Evolutionary conservation across 2,113 vertebrate species (phyloP).

Genomic region (Cichladusa arquata): DNA sequence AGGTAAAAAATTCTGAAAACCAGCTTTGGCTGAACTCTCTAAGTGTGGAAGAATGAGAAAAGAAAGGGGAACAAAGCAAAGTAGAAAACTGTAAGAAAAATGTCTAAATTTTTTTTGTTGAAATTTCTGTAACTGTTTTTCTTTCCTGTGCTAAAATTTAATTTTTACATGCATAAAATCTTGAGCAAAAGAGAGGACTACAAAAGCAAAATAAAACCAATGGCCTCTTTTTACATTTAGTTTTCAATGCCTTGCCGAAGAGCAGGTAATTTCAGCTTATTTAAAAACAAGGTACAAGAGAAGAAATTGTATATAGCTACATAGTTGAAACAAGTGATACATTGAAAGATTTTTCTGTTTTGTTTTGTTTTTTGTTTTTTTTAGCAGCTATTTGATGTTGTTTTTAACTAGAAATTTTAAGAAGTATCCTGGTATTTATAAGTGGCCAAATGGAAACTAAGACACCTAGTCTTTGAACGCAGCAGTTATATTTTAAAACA

Average conservation of each 20-base stretch:
- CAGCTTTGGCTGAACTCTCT: background rate
- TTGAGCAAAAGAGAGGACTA: background rate
- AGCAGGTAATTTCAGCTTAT: background rate
- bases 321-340: background rate
- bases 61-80: background rate
- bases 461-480: background rate
- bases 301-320: background rate
- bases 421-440: background rate
- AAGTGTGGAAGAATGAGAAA: background rate
- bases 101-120: background rate
- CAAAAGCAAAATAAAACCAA: background rate
- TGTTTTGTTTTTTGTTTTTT: background rate
- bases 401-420: background rate
- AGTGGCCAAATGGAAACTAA: background rate
- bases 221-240: background rate
- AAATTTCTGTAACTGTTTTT: background rate
- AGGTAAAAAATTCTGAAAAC: background rate
- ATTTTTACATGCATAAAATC: background rate
- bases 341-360: background rate
- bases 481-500: background rate
- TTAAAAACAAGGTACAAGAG: background rate
- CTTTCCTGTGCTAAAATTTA: background rate
- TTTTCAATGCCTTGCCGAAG: background rate
- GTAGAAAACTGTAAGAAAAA: background rate
- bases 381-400: background rate